A percentile compares a stretch with the other conserved stretches of the same genome.
Evolutionary conservation across 2,113 vertebrate species (phyloP).

Genomic region (Henicopernis longicauda): DNA sequence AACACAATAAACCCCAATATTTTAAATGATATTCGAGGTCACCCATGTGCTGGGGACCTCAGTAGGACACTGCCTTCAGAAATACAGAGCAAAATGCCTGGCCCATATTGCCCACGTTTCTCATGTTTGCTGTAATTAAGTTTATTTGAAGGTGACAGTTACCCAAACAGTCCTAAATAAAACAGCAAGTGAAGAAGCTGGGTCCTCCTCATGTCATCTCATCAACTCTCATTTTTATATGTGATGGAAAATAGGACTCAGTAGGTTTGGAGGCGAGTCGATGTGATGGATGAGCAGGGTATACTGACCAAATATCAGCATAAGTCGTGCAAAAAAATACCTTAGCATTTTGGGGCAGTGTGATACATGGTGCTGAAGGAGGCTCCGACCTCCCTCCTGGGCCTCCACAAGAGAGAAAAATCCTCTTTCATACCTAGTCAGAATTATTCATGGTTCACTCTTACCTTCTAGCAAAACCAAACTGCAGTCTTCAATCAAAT

Average conservation of each 20-base stretch:
- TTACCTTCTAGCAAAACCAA: background rate
- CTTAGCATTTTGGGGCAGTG: no score
- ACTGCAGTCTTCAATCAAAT: background rate
- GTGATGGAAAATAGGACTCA: accelerated
- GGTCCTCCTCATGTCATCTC: background rate
- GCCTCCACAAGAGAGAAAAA: background rate
- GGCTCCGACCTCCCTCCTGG: background rate
- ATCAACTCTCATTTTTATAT: background rate
- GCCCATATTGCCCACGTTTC: background rate
- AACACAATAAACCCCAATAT: background rate
- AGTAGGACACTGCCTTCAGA: background rate
- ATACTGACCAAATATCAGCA: background rate
- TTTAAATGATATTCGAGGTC: background rate
- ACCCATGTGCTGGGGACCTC: background rate
- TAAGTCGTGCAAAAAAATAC: background rate
- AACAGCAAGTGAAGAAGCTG: background rate
- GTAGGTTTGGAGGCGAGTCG: background rate
- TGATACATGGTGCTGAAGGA: background rate
- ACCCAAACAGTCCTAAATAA: background rate
- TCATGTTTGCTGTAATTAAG: background rate
- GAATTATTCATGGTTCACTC: background rate
- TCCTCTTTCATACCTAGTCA: background rate
- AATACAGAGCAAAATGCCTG: background rate
- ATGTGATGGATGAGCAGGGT: background rate
- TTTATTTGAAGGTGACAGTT: background rate